Percentiles rank a stretch among this genome's conserved stretches.
Conservation (phyloP, 2,113 vertebrate genomes). For the Tragulus kanchil region DNA sequence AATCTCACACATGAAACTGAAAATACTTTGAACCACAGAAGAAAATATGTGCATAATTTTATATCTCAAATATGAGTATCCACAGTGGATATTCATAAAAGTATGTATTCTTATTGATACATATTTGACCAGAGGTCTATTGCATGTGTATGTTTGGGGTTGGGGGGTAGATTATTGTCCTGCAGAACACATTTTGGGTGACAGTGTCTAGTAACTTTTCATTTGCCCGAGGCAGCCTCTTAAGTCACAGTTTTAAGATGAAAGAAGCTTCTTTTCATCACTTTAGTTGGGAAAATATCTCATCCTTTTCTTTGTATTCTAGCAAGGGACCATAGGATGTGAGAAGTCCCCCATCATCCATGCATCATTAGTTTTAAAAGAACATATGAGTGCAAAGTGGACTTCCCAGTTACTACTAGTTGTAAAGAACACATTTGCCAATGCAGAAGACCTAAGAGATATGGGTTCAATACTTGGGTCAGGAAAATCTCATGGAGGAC, state of each 20-base stretch:
- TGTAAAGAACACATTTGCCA: neutral
- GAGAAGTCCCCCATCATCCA: too few species aligned
- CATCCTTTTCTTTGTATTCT: neutral
- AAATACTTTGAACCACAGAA: neutral
- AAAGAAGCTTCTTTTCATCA: neutral
- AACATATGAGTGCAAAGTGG: neutral
- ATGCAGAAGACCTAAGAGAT: rapidly evolving
- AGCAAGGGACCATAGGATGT: neutral
- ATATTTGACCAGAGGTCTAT: neutral
- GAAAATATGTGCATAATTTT: neutral
- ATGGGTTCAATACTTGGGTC: rapidly evolving
- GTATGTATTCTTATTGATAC: neutral
- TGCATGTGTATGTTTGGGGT: rapidly evolving
- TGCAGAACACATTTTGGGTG: neutral
- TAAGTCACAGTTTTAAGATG: neutral
- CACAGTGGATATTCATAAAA: neutral
- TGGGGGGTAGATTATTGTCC: neutral
- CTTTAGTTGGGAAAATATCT: neutral
- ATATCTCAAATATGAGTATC: neutral
- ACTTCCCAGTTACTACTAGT: neutral
- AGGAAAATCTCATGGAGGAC: neutral
- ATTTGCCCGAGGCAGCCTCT: neutral
- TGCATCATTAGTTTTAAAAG: neutral
- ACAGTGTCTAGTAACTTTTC: neutral
- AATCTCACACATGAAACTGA: neutral